Evolutionary conservation across 2,888 invertebrate species (phyloP), one percentile per base, ranked within the genome.

Genomic region (Phorcus lineatus): DNA sequence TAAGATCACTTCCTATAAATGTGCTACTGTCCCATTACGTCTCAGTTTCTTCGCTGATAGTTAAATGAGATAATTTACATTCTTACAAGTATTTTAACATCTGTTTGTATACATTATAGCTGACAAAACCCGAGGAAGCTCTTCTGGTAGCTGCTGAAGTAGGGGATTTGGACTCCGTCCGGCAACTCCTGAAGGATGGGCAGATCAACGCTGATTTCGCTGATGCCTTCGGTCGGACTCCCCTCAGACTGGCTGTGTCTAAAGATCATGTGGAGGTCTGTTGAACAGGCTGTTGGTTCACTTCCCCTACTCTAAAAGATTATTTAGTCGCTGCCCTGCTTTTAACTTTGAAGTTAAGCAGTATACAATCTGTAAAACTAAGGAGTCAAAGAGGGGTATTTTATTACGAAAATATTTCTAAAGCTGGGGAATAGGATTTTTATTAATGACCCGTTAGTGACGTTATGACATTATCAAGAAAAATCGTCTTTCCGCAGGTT

Each of bases 191-290:
- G 24, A 28, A 24, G 28, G 62, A 62, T 17, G 22, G 24, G 9
- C 62, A 28, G 28, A 28, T 62, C 62, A 28, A 24, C 78, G 88
- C 89, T 11, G 90, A 91, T 86, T 90, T 91, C 57, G 90, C 89
- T 22, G 92, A 92, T 81, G 89, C 89, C 17, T 85, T 92, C 24
- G 92, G 92, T 9, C 81, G 92, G 13, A 92, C 90, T 2, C 91
- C 91, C 0, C 87, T 92, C 1, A 79, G 90, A 19, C 85, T 92
- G 67, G 92, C 92, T 0, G 91, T 92, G 9, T 91, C 90, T 80
- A 92, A 92, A 82, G 92, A 92, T 83, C 92, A 92, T 77, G 83
- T 91, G 11, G 92, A 92, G 87, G 92, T 92, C 83, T 85, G 85
- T 36, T 66, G n/a, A 36, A 36, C 2, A 36, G 2, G 4, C 36